Evolutionary conservation across 2,888 invertebrate genomes (phyloP).

Genomic region (Drosophila histrio): DNA sequence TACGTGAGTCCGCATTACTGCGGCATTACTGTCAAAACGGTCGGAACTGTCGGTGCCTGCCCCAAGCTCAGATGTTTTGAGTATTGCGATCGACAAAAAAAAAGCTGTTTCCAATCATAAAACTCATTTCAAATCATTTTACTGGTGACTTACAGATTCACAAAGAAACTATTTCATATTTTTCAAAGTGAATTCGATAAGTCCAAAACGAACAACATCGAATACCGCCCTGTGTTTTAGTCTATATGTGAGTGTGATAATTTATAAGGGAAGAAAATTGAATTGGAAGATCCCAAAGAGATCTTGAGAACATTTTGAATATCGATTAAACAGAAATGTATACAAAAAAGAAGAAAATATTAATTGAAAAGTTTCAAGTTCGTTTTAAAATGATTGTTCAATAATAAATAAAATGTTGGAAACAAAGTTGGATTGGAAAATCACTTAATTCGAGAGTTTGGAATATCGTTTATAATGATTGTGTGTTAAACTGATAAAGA

Average conservation of each 20-base stretch:
- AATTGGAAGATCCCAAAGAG: too few relatives aligned
- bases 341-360: too few relatives aligned
- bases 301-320: too few relatives aligned
- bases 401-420: too few relatives aligned
- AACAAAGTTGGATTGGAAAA: too few relatives aligned
- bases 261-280: background rate
- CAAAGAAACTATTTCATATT: background rate
- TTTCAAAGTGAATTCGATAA: background rate
- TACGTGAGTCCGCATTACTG: background rate
- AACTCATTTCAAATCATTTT: background rate
- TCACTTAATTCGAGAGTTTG: too few relatives aligned
- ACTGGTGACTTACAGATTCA: background rate
- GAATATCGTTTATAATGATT: too few relatives aligned
- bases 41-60: background rate
- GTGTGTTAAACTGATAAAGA: too few relatives aligned
- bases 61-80: slow-evolving; percentile 30
- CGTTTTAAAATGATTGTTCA: too few relatives aligned
- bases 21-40: slow-evolving; percentile 2
- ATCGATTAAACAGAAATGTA: too few relatives aligned
- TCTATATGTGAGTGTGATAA: background rate
- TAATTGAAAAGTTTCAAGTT: too few relatives aligned
- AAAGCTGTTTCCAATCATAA: slow-evolving; percentile 46
- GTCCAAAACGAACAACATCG: background rate
- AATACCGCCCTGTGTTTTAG: background rate
- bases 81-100: background rate